Base-by-base conservation (phyloP, 2,113 vertebrate species). In the Sebastes fasciatus region DNA sequence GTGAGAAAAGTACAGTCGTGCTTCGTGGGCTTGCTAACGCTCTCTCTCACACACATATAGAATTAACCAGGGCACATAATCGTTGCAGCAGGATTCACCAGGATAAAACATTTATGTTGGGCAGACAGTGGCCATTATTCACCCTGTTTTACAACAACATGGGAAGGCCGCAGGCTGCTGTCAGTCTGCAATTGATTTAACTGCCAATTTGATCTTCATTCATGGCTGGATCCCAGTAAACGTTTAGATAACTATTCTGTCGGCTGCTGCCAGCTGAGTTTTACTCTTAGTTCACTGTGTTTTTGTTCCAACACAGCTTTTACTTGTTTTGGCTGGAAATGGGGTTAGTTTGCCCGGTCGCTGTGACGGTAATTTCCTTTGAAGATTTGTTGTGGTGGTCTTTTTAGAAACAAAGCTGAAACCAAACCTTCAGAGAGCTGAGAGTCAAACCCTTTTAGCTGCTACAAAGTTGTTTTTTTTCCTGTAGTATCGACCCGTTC, bases 401-500 rank as follows among this genome's bases (percentile, higher is more conserved):
- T 68, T 77, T 73, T 77, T 73, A 48, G 42, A 74, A 73, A 55
- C 42, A 75, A 60, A 62, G 46, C 23, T 63, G 54, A 68, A 75
- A 64, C 10, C 5, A 65, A 82, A 73, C 77, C 82, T 67, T 69
- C 3, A 12, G 48, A 63, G 52, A 57, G 19, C 46, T 67, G 6
- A 71, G 70, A 74, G 58, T 71, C 61, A 77, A 72, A 49, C 74
- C 17, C n/a, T 70, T 58, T 85, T 70, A 77, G 51, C 67, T 48
- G 45, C 66, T 76, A 8, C 43, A 52, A 65, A 60, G 13, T 64
- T 66, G 5, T 48, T 77, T 58, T 1, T 64, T 13, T 69, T 46
- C n/a, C 58, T 79, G 19, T 55, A 7, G 8, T 90, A 92, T 94
- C 61, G 88, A 91, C 63, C 86, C 6, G 5, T 66, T 80, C 77